Evolutionary conservation across 1,140 invertebrate species (phyloP).

Genomic region (Drosophila rufa): DNA sequence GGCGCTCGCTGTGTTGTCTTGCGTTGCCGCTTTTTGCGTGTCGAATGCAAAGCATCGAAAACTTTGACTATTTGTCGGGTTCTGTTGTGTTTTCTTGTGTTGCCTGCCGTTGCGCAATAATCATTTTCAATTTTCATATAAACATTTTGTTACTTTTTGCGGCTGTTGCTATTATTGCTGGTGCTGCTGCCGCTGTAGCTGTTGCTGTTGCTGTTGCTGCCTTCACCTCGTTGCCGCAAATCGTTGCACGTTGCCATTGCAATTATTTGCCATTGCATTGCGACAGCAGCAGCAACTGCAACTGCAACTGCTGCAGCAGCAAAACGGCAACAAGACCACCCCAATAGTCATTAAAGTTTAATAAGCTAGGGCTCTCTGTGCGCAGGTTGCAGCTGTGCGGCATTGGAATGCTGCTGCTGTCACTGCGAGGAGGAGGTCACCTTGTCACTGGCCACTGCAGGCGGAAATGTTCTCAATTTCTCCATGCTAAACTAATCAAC

Average conservation of each 20-base stretch:
- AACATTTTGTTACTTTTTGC: slow-evolving; percentile 64
- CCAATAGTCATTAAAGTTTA: slow-evolving; percentile 73
- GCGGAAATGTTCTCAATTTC: slow-evolving; percentile 47
- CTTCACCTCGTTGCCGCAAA: slow-evolving; percentile 82
- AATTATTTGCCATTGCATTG: slow-evolving; percentile 70
- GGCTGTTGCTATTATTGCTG: slow-evolving; percentile 15
- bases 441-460: slow-evolving; percentile 5
- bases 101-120: slow-evolving; percentile 67
- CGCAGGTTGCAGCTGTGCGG: slow-evolving; percentile 15
- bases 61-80: slow-evolving; percentile 72
- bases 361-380: slow-evolving; percentile 63
- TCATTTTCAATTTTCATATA: slow-evolving; percentile 83
- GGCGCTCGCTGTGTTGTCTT: slow-evolving; percentile 31
- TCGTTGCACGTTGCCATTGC: slow-evolving; percentile 77
- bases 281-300: slow-evolving; percentile 32
- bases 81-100: slow-evolving; percentile 46
- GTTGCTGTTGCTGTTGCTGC: slow-evolving; percentile 44
- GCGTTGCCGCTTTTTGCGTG: slow-evolving; percentile 68
- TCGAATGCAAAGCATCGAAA: slow-evolving; percentile 77
- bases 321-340: slow-evolving; percentile 62
- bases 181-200: slow-evolving; percentile 9
- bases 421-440: slow-evolving; percentile 37
- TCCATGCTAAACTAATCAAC: slow-evolving; percentile 40
- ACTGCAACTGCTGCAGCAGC: slow-evolving; percentile 30
- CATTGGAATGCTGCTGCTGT: slow-evolving; percentile 52